These are phyloP conservation scores for Eristalinus aeneus DNA, from an alignment of 2,888 invertebrate species.

Conservation along the genomic window DNA sequence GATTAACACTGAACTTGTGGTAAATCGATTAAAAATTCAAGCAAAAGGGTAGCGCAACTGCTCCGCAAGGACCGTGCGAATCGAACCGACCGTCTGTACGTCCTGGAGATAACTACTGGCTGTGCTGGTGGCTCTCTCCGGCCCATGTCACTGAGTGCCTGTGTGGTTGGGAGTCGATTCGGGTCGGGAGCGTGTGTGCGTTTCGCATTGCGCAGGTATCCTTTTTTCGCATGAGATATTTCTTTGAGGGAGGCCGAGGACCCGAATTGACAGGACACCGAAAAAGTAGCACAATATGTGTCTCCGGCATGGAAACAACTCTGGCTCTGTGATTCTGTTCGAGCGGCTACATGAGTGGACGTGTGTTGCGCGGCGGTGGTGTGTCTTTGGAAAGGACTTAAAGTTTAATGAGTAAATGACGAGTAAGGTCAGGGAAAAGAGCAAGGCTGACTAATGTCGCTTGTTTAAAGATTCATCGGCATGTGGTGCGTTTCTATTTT, in stretches of 20 bases:
- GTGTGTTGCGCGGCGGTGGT: background rate
- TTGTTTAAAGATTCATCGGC: conserved; percentile 34
- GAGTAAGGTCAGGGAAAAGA: conserved; percentile 60
- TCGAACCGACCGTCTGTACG: conserved; percentile 65
- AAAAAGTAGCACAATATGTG: conserved; percentile 29
- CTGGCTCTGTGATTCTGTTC: background rate
- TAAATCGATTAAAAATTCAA: conserved; percentile 69
- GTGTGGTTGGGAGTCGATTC: background rate
- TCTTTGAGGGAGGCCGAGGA: background rate
- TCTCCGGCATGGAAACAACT: conserved; percentile 18
- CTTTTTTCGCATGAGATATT: conserved; percentile 53
- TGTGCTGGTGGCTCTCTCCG: conserved; percentile 6
- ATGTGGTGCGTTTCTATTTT: conserved; percentile 41
- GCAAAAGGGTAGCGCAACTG: conserved; percentile 53
- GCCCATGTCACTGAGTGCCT: conserved; percentile 32
- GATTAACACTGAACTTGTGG: conserved; percentile 71
- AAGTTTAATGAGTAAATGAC: conserved; percentile 43
- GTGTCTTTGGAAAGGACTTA: conserved; percentile 20
- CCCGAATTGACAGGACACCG: conserved; percentile 40
- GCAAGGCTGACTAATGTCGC: conserved; percentile 53
- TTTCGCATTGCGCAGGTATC: conserved; percentile 64
- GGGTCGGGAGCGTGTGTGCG: conserved; percentile 56
- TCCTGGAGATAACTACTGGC: conserved; percentile 63
- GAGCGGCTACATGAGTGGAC: background rate
- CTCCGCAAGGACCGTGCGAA: conserved; percentile 40